These are phyloP conservation scores for Periophthalmodon schlosseri DNA, from an alignment of 2,113 vertebrate species.

Conservation along the genomic window DNA sequence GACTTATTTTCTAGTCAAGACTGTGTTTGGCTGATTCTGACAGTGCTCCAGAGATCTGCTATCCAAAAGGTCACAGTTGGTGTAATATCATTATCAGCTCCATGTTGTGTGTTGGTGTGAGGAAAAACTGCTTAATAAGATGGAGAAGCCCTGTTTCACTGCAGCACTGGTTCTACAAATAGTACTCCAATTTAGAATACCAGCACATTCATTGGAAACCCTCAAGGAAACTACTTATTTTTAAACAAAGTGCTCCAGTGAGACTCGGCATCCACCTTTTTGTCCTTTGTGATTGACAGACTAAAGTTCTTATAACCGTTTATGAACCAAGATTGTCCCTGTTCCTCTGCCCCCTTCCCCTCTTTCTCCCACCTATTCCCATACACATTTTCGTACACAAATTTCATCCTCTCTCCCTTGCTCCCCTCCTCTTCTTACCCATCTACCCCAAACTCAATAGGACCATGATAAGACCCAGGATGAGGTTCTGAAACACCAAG, in stretches of 20 bases:
- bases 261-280: constrained; percentile 77
- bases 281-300: constrained; percentile 65
- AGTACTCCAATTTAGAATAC: neutral
- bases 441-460: constrained; percentile 69
- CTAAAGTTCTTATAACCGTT: constrained; percentile 75
- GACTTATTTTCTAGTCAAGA: neutral
- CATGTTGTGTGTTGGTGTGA: constrained; percentile 47
- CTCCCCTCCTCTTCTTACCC: constrained; percentile 14
- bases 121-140: constrained; percentile 29
- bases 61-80: neutral
- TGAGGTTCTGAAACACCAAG: constrained; percentile 98
- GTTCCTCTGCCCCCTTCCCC: neutral
- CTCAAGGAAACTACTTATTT: constrained; percentile 1
- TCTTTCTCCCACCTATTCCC: neutral
- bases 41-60: neutral
- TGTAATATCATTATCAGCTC: constrained; percentile 41
- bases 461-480: constrained; percentile 99
- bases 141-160: constrained; percentile 59
- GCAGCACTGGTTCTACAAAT: constrained; percentile 35
- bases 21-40: neutral
- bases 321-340: constrained; percentile 61
- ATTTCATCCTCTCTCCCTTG: neutral
- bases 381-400: constrained; percentile 7
- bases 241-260: constrained; percentile 59
- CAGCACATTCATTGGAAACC: neutral